These are phyloP conservation scores for Drosophila subobscura DNA, from an alignment of 1,140 invertebrate species.

Conservation along the genomic window DNA sequence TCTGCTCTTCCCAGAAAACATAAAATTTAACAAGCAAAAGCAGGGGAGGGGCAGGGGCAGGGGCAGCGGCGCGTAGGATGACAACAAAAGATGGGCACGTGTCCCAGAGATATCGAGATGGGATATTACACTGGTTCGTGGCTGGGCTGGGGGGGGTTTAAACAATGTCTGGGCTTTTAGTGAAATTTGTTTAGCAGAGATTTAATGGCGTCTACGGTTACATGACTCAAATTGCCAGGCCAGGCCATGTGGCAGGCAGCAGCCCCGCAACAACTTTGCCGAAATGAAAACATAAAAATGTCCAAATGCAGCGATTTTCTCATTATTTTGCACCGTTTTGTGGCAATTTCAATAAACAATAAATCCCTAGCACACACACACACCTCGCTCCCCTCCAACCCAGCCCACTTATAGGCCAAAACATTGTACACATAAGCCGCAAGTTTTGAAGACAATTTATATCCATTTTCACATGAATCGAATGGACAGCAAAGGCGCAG, in stretches of 20 bases:
- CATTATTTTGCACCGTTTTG: constrained; percentile 82
- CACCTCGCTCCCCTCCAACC: background rate
- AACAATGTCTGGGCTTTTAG: constrained; percentile 34
- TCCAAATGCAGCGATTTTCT: constrained; percentile 74
- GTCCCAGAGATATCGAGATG: constrained; percentile 29
- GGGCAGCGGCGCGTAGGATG: background rate
- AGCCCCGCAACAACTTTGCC: constrained; percentile 72
- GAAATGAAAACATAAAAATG: constrained; percentile 80
- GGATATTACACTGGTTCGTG: background rate
- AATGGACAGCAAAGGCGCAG: constrained; percentile 56
- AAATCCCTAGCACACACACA: constrained; percentile 69
- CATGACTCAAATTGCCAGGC: constrained; percentile 54
- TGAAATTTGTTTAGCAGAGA: constrained; percentile 44
- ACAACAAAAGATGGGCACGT: constrained; percentile 68
- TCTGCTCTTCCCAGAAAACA: constrained; percentile 59
- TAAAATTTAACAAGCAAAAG: constrained; percentile 65
- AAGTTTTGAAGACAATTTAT: constrained; percentile 66
- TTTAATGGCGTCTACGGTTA: constrained; percentile 70
- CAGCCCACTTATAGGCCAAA: background rate
- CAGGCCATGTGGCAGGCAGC: constrained; percentile 28
- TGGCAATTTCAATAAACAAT: constrained; percentile 82
- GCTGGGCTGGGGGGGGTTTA: background rate
- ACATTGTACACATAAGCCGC: constrained; percentile 33
- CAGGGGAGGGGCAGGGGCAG: constrained; percentile 17
- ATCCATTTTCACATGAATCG: constrained; percentile 79